Evolutionary conservation across 2,113 vertebrate genomes (phyloP).

Genomic region (Myrmecophaga tridactyla): DNA sequence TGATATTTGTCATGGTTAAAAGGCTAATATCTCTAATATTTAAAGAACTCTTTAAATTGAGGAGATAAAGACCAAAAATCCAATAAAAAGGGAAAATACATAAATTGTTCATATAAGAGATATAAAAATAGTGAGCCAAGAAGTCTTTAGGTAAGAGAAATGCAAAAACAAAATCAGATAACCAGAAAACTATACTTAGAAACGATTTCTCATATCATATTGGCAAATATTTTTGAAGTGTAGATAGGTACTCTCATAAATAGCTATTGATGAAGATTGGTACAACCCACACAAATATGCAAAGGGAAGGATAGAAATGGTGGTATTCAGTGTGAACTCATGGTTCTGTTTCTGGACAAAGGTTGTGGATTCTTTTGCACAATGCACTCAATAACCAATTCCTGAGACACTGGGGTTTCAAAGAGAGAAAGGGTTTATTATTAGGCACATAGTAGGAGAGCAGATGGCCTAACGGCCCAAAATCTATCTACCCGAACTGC

Average conservation of each 20-base stretch:
- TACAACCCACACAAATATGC: neutral
- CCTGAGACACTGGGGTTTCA: too few relatives aligned
- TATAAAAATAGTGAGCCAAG: neutral
- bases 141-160: neutral
- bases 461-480: too few relatives aligned
- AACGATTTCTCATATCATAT: neutral
- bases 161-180: neutral
- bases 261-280: conserved; percentile 1
- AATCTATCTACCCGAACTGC: too few relatives aligned
- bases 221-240: neutral
- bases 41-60: conserved; percentile 20
- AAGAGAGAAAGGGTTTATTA: too few relatives aligned
- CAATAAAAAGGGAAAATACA: neutral
- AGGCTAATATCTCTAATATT: neutral
- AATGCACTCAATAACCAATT: too few relatives aligned
- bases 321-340: neutral
- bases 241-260: neutral
- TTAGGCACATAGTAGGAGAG: too few relatives aligned
- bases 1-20: neutral
- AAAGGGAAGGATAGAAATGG: neutral
- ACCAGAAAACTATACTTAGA: neutral
- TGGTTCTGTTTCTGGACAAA: too few relatives aligned
- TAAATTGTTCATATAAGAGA: conserved; percentile 1
- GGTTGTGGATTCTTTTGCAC: too few relatives aligned
- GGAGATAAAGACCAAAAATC: neutral